Percentiles rank a stretch among this genome's conserved stretches.
These are phyloP conservation scores for Vireo altiloquus DNA, from an alignment of 2,113 vertebrate genomes.

Conservation along the genomic window DNA sequence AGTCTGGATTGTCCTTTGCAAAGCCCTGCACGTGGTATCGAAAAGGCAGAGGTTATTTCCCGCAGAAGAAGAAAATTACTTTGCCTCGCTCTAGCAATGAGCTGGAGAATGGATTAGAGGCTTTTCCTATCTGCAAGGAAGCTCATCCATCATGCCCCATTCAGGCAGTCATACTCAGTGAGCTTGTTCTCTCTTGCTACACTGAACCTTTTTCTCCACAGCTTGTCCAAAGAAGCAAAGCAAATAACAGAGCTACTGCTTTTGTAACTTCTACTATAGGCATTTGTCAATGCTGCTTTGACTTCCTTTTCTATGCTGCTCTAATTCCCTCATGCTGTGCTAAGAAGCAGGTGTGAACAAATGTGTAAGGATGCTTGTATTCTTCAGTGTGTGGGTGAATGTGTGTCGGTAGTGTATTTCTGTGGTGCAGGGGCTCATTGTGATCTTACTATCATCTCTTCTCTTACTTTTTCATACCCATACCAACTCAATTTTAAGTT, in stretches of 20 bases:
- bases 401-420: neutral
- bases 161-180: conserved; percentile 5
- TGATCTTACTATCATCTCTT: neutral
- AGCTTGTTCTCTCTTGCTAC: conserved; percentile 11
- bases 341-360: conserved; percentile 11
- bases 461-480: neutral
- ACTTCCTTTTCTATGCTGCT: neutral
- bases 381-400: neutral
- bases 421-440: neutral
- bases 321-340: neutral
- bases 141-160: conserved; percentile 38
- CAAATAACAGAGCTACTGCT: conserved; percentile 19
- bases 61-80: neutral
- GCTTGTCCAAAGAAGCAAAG: conserved; percentile 20
- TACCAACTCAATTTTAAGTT: conserved; percentile 6
- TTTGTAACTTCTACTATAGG: conserved; percentile 9
- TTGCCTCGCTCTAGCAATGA: conserved; percentile 46
- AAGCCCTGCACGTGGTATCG: neutral
- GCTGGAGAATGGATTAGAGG: conserved; percentile 2
- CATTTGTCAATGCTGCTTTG: conserved; percentile 16
- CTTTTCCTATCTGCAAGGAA: conserved; percentile 16
- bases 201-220: conserved; percentile 1
- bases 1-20: conserved; percentile 32
- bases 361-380: neutral
- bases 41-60: conserved; percentile 44